phyloP scores from a whole-genome alignment of 1,140 invertebrate genomes.

The Drosophila bifasciata region DNA sequence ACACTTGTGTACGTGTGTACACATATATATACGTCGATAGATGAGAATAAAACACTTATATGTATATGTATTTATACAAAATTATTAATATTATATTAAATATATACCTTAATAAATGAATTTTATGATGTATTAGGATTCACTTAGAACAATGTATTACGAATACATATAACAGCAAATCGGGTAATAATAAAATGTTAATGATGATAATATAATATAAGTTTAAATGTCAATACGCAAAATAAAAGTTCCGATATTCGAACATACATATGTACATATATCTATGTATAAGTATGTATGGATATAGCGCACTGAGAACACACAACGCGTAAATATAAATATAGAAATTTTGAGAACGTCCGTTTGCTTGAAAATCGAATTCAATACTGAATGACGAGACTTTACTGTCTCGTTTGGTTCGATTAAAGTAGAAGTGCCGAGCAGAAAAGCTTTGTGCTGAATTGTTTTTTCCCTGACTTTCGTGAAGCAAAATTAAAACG shows the following conservation, averaged over 20 bases:
- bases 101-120: too few relatives aligned
- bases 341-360: slow-evolving; percentile 45
- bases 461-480: slow-evolving; percentile 22
- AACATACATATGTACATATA: slow-evolving; percentile 27
- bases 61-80: slow-evolving; percentile 1
- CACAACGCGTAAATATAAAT: slow-evolving; percentile 21
- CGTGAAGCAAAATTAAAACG: slow-evolving; percentile 13
- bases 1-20: neutral
- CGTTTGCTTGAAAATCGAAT: slow-evolving; percentile 65
- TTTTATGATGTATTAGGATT: too few relatives aligned
- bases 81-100: too few relatives aligned
- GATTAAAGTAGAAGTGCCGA: slow-evolving; percentile 14
- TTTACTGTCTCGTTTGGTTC: slow-evolving; percentile 30
- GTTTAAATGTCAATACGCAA: slow-evolving; percentile 28
- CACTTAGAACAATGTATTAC: too few relatives aligned
- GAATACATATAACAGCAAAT: too few relatives aligned
- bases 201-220: neutral
- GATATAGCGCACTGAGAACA: slow-evolving; percentile 22
- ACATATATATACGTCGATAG: slow-evolving; percentile 12
- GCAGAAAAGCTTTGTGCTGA: slow-evolving; percentile 35
- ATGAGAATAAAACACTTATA: slow-evolving; percentile 7
- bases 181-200: too few relatives aligned
- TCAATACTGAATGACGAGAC: slow-evolving; percentile 66
- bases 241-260: slow-evolving; percentile 19
- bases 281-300: slow-evolving; percentile 20